phyloP scores from a whole-genome alignment of 64 coral and sea anemone genomes.

The Stylophora pistillata region DNA sequence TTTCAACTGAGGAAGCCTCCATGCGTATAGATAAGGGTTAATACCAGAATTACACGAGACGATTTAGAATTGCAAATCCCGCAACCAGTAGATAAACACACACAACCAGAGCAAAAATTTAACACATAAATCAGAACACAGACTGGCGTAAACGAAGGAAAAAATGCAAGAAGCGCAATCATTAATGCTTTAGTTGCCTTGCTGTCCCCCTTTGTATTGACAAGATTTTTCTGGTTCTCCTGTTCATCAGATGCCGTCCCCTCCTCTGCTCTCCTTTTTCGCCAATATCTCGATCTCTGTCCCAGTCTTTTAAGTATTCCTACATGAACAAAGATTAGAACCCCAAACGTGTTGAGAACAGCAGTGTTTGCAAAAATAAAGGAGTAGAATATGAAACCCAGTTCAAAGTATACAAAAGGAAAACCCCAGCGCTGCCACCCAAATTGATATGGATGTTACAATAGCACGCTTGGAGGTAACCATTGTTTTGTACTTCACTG shows the following conservation, averaged over 20 bases:
- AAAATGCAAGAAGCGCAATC: conserved; percentile 5
- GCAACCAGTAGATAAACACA: conserved; percentile 10
- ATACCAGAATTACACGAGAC: background rate
- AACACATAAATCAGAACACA: conserved; percentile 16
- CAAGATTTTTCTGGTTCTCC: no score
- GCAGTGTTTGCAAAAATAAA: conserved; percentile 61
- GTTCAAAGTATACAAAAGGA: no score
- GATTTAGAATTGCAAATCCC: conserved; percentile 9
- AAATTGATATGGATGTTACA: background rate
- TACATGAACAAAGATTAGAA: conserved; percentile 52
- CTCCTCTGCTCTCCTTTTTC: background rate
- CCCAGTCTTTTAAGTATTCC: conserved; percentile 49
- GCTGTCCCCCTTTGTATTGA: no score
- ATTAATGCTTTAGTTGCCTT: conserved; percentile 15
- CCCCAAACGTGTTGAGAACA: conserved; percentile 49
- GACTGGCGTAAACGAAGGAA: background rate
- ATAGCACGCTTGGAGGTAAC: no score
- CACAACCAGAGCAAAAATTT: conserved; percentile 1
- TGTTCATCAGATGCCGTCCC: background rate
- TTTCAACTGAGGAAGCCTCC: no score
- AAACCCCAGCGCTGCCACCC: no score
- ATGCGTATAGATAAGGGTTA: no score
- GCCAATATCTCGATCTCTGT: conserved; percentile 23
- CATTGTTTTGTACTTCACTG: no score
- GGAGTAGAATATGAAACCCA: conserved; percentile 55